These are phyloP conservation scores for Atrichornis clamosus DNA, from an alignment of 2,113 vertebrate species.

Conservation along the genomic window DNA sequence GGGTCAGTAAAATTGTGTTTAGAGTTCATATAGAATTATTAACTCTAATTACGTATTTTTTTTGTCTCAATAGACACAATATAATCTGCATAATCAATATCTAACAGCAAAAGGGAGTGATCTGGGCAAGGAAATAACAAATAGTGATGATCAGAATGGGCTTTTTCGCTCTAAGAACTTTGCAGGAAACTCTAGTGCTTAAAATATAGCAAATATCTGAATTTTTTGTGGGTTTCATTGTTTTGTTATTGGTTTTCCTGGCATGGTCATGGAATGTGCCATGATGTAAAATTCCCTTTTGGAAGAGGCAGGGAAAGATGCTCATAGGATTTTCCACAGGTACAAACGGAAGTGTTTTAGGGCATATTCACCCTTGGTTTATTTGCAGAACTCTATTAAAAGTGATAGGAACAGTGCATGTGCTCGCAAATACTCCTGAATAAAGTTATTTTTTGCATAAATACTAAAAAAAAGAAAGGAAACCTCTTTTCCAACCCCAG, in stretches of 20 bases:
- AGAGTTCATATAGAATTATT: not conserved
- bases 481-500: not conserved
- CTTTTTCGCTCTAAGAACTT: not conserved
- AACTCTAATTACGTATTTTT: not conserved
- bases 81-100: not conserved
- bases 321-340: not conserved
- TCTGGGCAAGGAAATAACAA: not conserved
- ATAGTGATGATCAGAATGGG: not conserved
- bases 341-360: not conserved
- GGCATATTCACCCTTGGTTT: not conserved
- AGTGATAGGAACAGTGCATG: not conserved
- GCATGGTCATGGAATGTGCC: rapidly evolving
- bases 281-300: not conserved
- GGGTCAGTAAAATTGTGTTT: not conserved
- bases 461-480: not conserved
- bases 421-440: not conserved
- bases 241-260: not conserved
- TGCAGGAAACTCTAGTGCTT: not conserved
- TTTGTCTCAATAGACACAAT: not conserved
- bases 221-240: not conserved
- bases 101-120: not conserved
- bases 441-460: not conserved
- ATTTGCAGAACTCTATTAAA: not conserved
- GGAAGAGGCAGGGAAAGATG: rapidly evolving
- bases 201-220: not conserved